phyloP scores from a whole-genome alignment of 2,797 vertebrate species.

The Halcyon chelicuti region DNA sequence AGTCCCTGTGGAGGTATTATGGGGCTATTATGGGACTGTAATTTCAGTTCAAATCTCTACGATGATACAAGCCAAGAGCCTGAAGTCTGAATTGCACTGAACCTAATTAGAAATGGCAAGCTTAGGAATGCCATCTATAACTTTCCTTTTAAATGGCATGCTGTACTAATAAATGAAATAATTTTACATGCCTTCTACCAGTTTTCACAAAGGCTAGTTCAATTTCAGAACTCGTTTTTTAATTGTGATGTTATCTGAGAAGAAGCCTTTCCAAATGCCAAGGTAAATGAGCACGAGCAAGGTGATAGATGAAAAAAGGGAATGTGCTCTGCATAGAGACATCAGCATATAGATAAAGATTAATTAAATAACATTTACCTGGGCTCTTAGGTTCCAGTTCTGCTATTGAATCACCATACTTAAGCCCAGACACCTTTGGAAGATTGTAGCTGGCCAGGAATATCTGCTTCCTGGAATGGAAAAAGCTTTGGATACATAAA shows the following conservation, averaged over 20 bases:
- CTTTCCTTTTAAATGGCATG: constrained; percentile 48
- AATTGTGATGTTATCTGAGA: constrained; percentile 68
- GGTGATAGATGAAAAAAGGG: constrained; percentile 61
- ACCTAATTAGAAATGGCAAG: constrained; percentile 69
- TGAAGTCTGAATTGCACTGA: constrained; percentile 37
- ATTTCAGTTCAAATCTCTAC: constrained; percentile 44
- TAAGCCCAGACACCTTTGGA: background rate
- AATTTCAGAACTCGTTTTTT: constrained; percentile 67
- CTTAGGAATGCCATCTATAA: constrained; percentile 67
- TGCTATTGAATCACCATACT: background rate
- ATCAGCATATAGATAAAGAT: background rate
- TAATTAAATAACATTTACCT: constrained; percentile 8
- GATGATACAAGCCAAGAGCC: constrained; percentile 38
- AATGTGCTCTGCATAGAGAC: background rate
- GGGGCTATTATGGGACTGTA: constrained; percentile 42
- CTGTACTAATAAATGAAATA: constrained; percentile 63
- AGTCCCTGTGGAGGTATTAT: constrained; percentile 3
- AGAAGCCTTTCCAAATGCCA: constrained; percentile 57
- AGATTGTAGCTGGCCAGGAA: background rate
- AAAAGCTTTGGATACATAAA: constrained; percentile 43
- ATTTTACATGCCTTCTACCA: constrained; percentile 59
- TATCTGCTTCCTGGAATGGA: background rate
- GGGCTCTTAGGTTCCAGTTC: background rate
- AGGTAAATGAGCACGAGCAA: constrained; percentile 37
- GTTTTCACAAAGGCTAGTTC: constrained; percentile 48